A percentile compares a stretch with the other conserved stretches of the same genome.
These are phyloP conservation scores for Eidolon dupreanum DNA, from an alignment of 2,797 vertebrate genomes.

Conservation along the genomic window DNA sequence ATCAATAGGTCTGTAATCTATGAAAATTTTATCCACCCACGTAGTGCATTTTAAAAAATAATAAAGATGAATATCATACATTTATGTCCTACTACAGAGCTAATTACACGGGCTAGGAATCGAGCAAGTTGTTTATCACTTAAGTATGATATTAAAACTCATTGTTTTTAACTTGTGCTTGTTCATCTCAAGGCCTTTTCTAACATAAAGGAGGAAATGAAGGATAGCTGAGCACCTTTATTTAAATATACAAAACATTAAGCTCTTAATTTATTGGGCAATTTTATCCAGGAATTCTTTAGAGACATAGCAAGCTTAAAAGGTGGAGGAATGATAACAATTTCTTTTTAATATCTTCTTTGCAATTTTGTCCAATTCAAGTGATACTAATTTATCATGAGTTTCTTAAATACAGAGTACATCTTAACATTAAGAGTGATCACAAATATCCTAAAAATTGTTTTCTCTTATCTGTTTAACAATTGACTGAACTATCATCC, in stretches of 20 bases:
- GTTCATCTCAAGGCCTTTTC: not conserved
- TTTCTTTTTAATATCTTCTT: not conserved
- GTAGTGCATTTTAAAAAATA: not conserved
- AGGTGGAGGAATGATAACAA: not conserved
- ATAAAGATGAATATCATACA: not conserved
- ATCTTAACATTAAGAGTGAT: not conserved
- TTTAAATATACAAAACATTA: not conserved
- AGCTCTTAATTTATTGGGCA: not conserved
- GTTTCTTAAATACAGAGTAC: not conserved
- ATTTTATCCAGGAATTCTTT: not conserved
- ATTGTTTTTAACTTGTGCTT: not conserved
- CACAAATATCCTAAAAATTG: not conserved
- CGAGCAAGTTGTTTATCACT: not conserved
- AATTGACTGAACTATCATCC: not conserved
- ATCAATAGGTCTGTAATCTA: not conserved
- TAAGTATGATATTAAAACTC: not conserved
- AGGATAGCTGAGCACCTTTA: not conserved
- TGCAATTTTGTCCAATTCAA: not conserved
- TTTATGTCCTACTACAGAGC: not conserved
- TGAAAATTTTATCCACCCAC: not conserved
- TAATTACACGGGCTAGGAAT: not conserved
- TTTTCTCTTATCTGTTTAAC: not conserved
- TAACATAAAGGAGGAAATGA: not conserved
- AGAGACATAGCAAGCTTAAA: not conserved
- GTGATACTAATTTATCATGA: not conserved